Base-by-base conservation (phyloP, 2,888 invertebrate species). In the Caenorhabditis sp. region DNA sequence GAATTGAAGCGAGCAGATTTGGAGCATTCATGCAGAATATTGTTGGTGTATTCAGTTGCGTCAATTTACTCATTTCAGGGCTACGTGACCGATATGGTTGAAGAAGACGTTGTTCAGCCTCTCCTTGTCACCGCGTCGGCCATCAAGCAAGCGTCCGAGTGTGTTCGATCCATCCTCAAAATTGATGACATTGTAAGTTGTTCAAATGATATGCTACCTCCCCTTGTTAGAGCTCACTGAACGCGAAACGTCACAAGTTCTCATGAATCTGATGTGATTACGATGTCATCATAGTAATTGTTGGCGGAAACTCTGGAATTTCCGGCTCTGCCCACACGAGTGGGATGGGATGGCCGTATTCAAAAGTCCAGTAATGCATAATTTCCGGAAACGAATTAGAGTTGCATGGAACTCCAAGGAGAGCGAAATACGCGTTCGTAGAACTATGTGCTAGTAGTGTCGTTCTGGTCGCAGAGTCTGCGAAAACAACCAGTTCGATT, bases 71-170 rank as follows among this genome's bases (percentile, higher is more conserved):
- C 9, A 47, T 18, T 47, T 62, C 90, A 94, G 94, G 98, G 98
- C 68, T 95, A 95, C 86, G 97, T 99, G 88, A 97, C 98, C 1
- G 96, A 98, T 93, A 99, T 99, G 93, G 94, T 96, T 78, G 96
- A 96, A 86, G 98, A 99, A 93, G 96, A 97, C 93, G 98, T 99
- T 77, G 95, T 99, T 78, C 99, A 99, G 93, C 99, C 99, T 56
- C 94, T 99, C 88, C 94, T 98, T 91, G 99, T 99, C 67, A 96
- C 97, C 74, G 95, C 95, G 64, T 97, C 96, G 88, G 97, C 97
- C 61, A 95, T 99, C 87, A 96, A 95, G 70, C 94, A 99, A 89
- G 95, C 99, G 83, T 95, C 98, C 0, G 99, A 99, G 94, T 98
- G 98, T 64, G 96, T 98, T 83, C 95, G 98, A 90, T 96, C 97